Base-by-base conservation (phyloP, 2,888 invertebrate genomes). In the Apamea crenata region DNA sequence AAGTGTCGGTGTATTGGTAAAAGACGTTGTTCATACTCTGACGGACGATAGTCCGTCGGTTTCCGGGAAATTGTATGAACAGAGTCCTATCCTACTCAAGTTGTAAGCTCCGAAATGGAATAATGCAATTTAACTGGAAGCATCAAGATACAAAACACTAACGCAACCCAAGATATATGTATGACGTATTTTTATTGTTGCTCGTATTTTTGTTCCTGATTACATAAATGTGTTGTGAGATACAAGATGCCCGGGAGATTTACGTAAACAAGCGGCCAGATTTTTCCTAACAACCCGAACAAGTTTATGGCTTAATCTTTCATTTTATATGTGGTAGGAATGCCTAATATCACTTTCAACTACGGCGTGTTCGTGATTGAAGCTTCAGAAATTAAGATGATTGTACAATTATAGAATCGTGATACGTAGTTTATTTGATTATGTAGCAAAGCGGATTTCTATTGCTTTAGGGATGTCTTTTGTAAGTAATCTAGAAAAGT, bases 241-340 rank as follows among this genome's bases (percentile, higher is more conserved):
- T 87, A 86, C 81, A 83, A 83, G 80, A 83, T 80, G 82, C 76
- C 68, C 78, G 87, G 63, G 83, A 88, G 92, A 90, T 92, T 90
- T 89, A 89, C 84, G 76, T 85, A 91, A 91, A 91, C 89, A 91
- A 86, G 78, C 80, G 81, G 79, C 81, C 86, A 85, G 89, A 90
- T 89, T 90, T 84, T 84, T 89, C 61, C 65, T 70, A 83, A 81
- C 83, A 81, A 75, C 78, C 82, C 71, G 75, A 84, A 78, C 86
- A 87, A 87, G 77, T 91, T 90, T 89, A 90, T 88, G 79, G 82
- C 83, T 89, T 89, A 88, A 91, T 90, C 88, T 90, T 90, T 90
- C 77, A 91, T 91, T 91, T 91, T 92, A 88, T 88, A 89, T 90
- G 87, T 82, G 81, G 69, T 80, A 65, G 66, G 80, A 85, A 89